Evolutionary conservation across 2,888 invertebrate genomes (phyloP).

Genomic region (Nineta flava): DNA sequence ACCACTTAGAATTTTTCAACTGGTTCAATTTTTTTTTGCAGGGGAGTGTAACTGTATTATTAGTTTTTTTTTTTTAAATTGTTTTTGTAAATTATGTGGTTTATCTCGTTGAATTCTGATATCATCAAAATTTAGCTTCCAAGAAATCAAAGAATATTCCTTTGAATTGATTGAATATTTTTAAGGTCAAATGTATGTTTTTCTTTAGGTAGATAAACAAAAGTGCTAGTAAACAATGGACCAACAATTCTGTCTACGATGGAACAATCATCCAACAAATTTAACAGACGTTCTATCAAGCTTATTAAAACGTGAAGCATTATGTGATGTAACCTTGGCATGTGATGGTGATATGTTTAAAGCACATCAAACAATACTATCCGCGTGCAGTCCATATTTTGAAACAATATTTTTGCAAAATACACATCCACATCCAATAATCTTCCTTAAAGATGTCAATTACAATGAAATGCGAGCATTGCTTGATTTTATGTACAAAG

Average conservation of each 20-base stretch:
- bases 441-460: constrained; percentile 84
- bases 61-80: too few relatives aligned
- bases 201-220: constrained; percentile 4
- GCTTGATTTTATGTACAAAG: constrained; percentile 87
- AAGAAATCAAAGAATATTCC: too few relatives aligned
- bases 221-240: constrained; percentile 30
- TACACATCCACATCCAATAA: constrained; percentile 79
- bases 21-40: too few relatives aligned
- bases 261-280: constrained; percentile 88
- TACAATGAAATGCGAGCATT: constrained; percentile 78
- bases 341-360: constrained; percentile 82
- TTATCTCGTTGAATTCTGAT: too few relatives aligned
- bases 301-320: constrained; percentile 71
- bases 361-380: constrained; percentile 86
- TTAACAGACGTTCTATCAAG: constrained; percentile 80
- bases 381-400: constrained; percentile 89
- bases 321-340: constrained; percentile 85
- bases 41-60: too few relatives aligned
- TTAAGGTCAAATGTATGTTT: not conserved
- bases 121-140: too few relatives aligned
- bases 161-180: too few relatives aligned
- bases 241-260: constrained; percentile 86
- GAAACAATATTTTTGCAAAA: constrained; percentile 82
- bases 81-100: too few relatives aligned
- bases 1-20: too few relatives aligned